Conservation (phyloP, 1,140 invertebrate genomes). For the Halotydeus destructor region DNA sequence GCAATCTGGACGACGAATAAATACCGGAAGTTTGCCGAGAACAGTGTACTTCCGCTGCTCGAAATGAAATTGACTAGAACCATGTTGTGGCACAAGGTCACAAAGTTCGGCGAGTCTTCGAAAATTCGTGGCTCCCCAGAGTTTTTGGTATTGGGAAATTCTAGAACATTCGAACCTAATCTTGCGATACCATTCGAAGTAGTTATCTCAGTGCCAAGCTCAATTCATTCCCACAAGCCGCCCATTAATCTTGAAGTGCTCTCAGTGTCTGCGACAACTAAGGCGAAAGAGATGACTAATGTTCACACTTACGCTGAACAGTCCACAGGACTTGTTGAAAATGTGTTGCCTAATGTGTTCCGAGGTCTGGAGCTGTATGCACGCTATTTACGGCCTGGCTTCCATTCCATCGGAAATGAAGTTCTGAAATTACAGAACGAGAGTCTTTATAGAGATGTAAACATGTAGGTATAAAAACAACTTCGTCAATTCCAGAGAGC, state of each 20-base stretch:
- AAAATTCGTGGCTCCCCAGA: slow-evolving; percentile 9
- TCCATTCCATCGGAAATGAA: slow-evolving; percentile 11
- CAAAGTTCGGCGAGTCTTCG: slow-evolving; percentile 4
- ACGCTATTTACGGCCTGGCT: slow-evolving; percentile 10
- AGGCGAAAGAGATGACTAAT: too few species aligned
- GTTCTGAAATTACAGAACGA: slow-evolving; percentile 10
- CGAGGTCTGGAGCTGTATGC: slow-evolving; percentile 8
- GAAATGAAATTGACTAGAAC: not conserved
- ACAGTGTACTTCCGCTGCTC: slow-evolving; percentile 5
- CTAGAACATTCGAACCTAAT: not conserved
- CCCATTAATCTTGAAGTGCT: too few species aligned
- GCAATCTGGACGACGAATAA: slow-evolving; percentile 9
- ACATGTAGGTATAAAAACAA: too few species aligned
- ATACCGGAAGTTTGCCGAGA: slow-evolving; percentile 6
- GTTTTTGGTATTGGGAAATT: slow-evolving; percentile 6
- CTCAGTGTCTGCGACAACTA: too few species aligned
- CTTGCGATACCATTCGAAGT: not conserved
- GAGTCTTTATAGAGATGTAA: slow-evolving; percentile 2
- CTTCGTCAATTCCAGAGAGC: too few species aligned
- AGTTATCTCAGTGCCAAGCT: slow-evolving; percentile 5
- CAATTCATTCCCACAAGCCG: slow-evolving; percentile 10
- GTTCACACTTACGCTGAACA: too few species aligned
- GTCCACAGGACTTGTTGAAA: too few species aligned
- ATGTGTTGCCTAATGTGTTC: too few species aligned
- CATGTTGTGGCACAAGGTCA: slow-evolving; percentile 11